phyloP scores from a whole-genome alignment of 2,888 invertebrate genomes.

The Cephalotes varians region DNA sequence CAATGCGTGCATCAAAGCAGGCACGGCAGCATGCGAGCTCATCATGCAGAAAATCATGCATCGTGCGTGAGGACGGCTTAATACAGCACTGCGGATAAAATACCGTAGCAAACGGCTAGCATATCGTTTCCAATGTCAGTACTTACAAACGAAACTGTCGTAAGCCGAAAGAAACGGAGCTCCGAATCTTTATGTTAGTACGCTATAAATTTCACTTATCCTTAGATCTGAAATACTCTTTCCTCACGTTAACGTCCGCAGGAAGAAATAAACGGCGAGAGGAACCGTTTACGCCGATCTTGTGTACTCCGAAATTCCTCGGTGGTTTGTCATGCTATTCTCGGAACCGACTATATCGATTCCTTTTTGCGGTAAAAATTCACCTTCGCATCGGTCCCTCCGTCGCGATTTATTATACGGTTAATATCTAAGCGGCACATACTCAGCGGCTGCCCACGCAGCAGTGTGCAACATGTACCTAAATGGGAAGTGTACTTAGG shows the following conservation, averaged over 20 bases:
- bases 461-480: conserved; percentile 4
- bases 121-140: neutral
- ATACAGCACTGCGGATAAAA: neutral
- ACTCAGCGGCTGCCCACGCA: neutral
- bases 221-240: neutral
- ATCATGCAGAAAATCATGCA: too few relatives aligned
- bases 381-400: neutral
- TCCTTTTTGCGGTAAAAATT: neutral
- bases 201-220: conserved; percentile 30
- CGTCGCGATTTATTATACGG: conserved; percentile 27
- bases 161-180: conserved; percentile 7
- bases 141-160: neutral
- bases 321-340: neutral
- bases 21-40: too few relatives aligned
- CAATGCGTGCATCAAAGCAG: too few relatives aligned
- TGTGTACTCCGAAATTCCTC: conserved; percentile 4
- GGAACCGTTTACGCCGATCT: neutral
- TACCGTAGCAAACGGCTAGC: neutral
- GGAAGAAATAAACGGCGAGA: neutral
- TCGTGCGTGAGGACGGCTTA: too few relatives aligned
- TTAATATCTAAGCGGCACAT: conserved; percentile 2
- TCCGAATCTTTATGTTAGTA: conserved; percentile 6
- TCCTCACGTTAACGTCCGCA: neutral
- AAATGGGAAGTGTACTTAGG: conserved; percentile 45
- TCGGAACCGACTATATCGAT: neutral